Conservation (phyloP, 2,113 vertebrate species). For the Peucedramus taeniatus region DNA sequence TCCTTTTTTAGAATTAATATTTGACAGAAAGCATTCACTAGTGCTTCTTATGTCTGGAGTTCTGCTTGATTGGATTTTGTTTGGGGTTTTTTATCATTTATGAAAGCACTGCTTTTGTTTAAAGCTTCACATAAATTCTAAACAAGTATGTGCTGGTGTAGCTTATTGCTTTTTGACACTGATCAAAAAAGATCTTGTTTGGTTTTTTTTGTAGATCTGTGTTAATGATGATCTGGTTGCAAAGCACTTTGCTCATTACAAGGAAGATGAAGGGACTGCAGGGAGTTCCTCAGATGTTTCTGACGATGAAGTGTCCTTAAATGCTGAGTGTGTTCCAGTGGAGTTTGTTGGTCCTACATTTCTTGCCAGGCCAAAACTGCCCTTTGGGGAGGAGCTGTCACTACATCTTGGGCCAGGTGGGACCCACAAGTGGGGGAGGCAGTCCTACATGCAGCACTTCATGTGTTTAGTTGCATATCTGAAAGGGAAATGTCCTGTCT, state of each 20-base stretch:
- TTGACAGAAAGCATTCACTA: not conserved
- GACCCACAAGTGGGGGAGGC: not conserved
- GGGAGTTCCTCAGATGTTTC: not conserved
- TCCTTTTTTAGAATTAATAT: rapidly evolving
- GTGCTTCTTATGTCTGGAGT: not conserved
- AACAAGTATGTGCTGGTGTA: not conserved
- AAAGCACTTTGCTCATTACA: constrained; percentile 84
- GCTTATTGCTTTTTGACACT: not conserved
- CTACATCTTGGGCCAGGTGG: constrained; percentile 33
- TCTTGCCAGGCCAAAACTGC: constrained; percentile 55
- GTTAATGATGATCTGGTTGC: constrained; percentile 88
- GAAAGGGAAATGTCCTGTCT: not conserved
- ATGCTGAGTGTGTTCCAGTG: not conserved
- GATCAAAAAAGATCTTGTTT: not conserved
- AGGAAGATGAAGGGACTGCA: not conserved
- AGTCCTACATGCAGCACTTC: rapidly evolving
- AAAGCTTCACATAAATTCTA: not conserved
- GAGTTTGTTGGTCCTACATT: constrained; percentile 18
- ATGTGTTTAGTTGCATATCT: not conserved
- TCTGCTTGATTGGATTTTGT: not conserved
- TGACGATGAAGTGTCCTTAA: not conserved
- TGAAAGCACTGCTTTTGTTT: not conserved
- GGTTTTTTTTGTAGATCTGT: constrained; percentile 74
- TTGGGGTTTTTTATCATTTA: not conserved
- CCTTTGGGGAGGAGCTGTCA: not conserved